These are phyloP conservation scores for Lota lota DNA, from an alignment of 2,113 vertebrate genomes.

Conservation along the genomic window DNA sequence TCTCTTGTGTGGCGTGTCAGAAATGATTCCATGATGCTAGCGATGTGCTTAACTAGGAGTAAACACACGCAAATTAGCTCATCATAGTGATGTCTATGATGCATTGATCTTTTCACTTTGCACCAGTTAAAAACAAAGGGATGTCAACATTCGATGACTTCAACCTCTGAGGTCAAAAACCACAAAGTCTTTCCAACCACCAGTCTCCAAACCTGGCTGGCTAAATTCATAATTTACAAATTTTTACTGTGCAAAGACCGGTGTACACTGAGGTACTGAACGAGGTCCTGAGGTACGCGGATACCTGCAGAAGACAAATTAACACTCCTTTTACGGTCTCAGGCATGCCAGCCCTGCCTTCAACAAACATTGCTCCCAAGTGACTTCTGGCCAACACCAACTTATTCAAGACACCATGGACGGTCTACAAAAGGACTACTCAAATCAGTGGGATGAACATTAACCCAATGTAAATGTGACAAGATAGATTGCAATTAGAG, in stretches of 20 bases:
- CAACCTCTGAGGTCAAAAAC: neutral
- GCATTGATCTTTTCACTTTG: too few species aligned
- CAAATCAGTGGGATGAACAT: neutral
- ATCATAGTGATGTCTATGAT: neutral
- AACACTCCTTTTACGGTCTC: conserved; percentile 59
- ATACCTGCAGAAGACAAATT: conserved; percentile 16
- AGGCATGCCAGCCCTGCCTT: conserved; percentile 56
- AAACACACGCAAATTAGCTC: neutral
- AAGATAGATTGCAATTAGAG: neutral
- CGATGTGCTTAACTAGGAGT: neutral
- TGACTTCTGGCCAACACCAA: conserved; percentile 31
- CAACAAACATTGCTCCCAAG: conserved; percentile 55
- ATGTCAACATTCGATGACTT: too few species aligned
- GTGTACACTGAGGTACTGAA: too few species aligned
- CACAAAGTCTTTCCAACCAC: neutral
- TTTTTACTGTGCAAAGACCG: neutral
- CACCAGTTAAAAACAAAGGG: too few species aligned
- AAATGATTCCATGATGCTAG: too few species aligned
- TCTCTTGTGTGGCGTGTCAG: too few species aligned
- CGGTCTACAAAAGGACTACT: neutral
- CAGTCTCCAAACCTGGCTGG: neutral
- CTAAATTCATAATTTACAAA: neutral
- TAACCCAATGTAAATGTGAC: neutral
- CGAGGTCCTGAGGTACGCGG: neutral
- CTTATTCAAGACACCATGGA: conserved; percentile 15